Base-by-base conservation (phyloP, 2,888 invertebrate species). In the Scaptomyza reducta region DNA sequence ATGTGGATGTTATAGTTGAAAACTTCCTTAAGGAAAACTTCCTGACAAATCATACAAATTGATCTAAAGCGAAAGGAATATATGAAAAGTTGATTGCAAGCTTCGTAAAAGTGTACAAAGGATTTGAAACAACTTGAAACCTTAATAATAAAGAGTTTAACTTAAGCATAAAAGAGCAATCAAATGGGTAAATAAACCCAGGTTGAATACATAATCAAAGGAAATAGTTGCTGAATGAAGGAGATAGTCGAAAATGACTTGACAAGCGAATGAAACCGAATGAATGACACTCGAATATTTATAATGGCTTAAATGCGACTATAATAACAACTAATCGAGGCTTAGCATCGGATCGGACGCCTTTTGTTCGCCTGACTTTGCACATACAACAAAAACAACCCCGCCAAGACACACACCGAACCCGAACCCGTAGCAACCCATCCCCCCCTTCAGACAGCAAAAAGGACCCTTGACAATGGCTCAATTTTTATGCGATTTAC, bases 401-500 rank as follows among this genome's bases (percentile, higher is more conserved):
- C 56, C 50, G 1, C 6, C 55, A 44, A 38, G 27, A 29, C 42
- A 29, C 11, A n/a, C 1, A 4, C 35, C 11, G 29, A 47, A 1
- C 11, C 2, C 11, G 10, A 18, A 2, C 86, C 74, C 79, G 61
- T 68, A 74, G 75, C 78, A 87, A 84, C n/a, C n/a, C n/a, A n/a
- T n/a, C n/a, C n/a, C n/a, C n/a, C n/a, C 27, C 27, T 27, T 27
- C 6, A 5, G 6, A 2, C 27, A 9, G 1, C 7, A 7, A 3
- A 31, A 10, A 1, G 31, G 14, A 67, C 86, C 74, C 80, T 66
- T 70, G 77, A 81, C 78, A 87, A 87, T 77, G 84, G 82, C 85
- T 82, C 84, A 84, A 84, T 87, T 83, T 82, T 85, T 77, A 79
- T 87, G 88, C 69, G 85, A 87, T 87, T 86, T 78, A 70, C 80